These are phyloP conservation scores for Ectemnius lituratus DNA, from an alignment of 2,888 invertebrate genomes.

Conservation along the genomic window DNA sequence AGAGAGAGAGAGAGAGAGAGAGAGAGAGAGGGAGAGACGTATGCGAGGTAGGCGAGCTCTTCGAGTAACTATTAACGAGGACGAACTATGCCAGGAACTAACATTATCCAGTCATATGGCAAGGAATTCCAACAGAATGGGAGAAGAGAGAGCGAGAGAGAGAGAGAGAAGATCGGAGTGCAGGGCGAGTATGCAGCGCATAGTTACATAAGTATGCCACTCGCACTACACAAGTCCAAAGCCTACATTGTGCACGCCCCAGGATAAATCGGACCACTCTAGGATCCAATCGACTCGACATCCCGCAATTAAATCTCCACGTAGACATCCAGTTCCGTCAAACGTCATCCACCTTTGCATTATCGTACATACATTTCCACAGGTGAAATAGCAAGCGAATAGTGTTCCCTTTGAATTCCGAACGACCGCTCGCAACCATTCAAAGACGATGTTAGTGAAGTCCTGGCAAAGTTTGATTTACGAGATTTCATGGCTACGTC, in stretches of 20 bases:
- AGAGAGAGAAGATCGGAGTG: background rate
- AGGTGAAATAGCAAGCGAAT: too few species aligned
- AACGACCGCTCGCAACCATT: too few species aligned
- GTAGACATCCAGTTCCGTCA: background rate
- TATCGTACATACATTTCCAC: too few species aligned
- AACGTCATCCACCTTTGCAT: too few species aligned
- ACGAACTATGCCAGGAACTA: slow-evolving; percentile 41
- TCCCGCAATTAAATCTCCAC: background rate
- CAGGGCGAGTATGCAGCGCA: slow-evolving; percentile 53
- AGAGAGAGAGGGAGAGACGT: too few species aligned
- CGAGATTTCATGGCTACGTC: too few species aligned
- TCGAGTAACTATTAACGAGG: slow-evolving; percentile 30
- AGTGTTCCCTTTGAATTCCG: too few species aligned
- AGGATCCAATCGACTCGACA: too few species aligned
- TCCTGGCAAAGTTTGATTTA: too few species aligned
- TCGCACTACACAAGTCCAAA: slow-evolving; percentile 28
- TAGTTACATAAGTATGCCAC: slow-evolving; percentile 66
- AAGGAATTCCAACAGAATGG: slow-evolving; percentile 40
- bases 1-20: too few species aligned
- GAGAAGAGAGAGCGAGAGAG: slow-evolving; percentile 8
- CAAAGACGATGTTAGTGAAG: too few species aligned
- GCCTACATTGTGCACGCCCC: slow-evolving; percentile 27
- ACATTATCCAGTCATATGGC: slow-evolving; percentile 29
- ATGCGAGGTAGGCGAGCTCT: background rate
- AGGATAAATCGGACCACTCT: slow-evolving; percentile 53